Evolutionary conservation across 2,797 vertebrate species (phyloP).

Genomic region (Leptatherina wallacei): DNA sequence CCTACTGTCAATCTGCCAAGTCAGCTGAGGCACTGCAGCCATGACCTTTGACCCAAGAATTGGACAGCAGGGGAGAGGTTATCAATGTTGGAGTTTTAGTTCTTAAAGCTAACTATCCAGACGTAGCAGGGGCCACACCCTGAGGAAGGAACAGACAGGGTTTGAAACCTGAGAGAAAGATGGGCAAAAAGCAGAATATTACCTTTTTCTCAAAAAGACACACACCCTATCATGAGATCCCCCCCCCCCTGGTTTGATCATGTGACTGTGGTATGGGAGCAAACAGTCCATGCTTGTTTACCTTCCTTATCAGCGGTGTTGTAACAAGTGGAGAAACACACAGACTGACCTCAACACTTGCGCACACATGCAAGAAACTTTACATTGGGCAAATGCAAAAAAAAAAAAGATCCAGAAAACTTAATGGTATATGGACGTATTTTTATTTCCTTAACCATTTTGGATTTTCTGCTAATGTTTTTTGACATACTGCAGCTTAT

Average conservation of each 20-base stretch:
- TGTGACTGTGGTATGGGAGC: slow-evolving; percentile 64
- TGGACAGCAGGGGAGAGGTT: slow-evolving; percentile 68
- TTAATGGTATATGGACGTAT: background rate
- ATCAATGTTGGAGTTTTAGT: slow-evolving; percentile 55
- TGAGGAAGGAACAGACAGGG: slow-evolving; percentile 13
- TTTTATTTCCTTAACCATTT: slow-evolving; percentile 8
- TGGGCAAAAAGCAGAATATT: slow-evolving; percentile 26
- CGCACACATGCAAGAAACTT: slow-evolving; percentile 47
- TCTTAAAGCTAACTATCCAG: slow-evolving; percentile 48
- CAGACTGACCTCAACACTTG: slow-evolving; percentile 59
- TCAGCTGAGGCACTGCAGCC: slow-evolving; percentile 71
- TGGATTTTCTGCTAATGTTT: slow-evolving; percentile 9
- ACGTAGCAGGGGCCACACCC: slow-evolving; percentile 29
- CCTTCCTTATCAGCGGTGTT: slow-evolving; percentile 81
- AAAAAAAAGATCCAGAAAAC: slow-evolving; percentile 14
- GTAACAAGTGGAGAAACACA: slow-evolving; percentile 78
- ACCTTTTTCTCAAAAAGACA: slow-evolving; percentile 1
- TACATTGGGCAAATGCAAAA: slow-evolving; percentile 37
- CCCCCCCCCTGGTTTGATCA: slow-evolving; percentile 49
- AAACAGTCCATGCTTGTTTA: slow-evolving; percentile 79
- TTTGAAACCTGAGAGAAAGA: slow-evolving; percentile 27
- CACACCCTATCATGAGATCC: slow-evolving; percentile 43
- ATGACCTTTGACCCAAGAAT: slow-evolving; percentile 72
- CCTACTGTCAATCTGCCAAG: slow-evolving; percentile 70
- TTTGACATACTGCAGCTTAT: background rate